A percentile compares a stretch with the other conserved stretches of the same genome.
These are phyloP conservation scores for Wiebesia pumilae DNA, from an alignment of 1,140 invertebrate species.

Conservation along the genomic window DNA sequence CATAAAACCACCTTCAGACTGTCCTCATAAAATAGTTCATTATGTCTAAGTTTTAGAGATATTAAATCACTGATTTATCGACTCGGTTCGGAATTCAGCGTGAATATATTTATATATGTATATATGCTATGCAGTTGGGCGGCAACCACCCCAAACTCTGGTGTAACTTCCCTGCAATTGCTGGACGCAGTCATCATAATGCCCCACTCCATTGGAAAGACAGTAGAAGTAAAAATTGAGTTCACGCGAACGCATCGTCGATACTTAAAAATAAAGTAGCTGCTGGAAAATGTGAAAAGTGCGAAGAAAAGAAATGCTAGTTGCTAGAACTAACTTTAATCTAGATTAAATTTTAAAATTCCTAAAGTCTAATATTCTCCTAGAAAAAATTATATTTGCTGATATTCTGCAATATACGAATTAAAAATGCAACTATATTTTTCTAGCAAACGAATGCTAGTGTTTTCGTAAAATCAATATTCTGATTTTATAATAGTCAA, in stretches of 20 bases:
- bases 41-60: neutral
- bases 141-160: neutral
- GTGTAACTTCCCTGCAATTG: neutral
- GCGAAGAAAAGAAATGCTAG: constrained; percentile 1
- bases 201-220: neutral
- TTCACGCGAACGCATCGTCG: neutral
- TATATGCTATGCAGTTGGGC: too few species aligned
- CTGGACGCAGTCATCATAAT: neutral
- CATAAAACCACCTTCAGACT: neutral
- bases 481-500: neutral
- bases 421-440: neutral
- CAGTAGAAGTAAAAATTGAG: neutral
- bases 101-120: neutral
- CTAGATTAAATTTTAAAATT: too few species aligned
- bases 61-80: neutral
- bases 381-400: neutral
- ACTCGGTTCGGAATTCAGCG: neutral
- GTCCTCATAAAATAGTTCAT: neutral
- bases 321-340: neutral
- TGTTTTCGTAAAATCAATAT: too few species aligned
- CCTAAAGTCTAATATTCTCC: neutral
- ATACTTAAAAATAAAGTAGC: neutral
- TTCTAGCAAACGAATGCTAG: neutral
- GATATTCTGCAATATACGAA: neutral
- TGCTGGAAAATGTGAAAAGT: neutral